phyloP scores from a whole-genome alignment of 2,888 invertebrate genomes.

The Unio pictorum region DNA sequence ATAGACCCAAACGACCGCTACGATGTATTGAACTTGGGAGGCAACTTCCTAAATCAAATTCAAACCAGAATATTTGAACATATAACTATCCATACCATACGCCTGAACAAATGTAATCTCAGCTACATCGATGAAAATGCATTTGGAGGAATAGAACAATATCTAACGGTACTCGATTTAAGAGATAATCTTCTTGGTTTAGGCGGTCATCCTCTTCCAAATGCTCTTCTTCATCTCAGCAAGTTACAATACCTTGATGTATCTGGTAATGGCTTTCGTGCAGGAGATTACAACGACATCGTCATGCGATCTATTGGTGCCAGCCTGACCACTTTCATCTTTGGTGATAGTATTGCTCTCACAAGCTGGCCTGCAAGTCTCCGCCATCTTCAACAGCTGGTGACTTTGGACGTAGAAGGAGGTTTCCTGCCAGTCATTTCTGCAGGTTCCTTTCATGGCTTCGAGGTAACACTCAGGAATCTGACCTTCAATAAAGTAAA shows the following conservation, averaged over 20 bases:
- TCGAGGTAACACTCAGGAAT: constrained; percentile 27
- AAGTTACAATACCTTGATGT: constrained; percentile 11
- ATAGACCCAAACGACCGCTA: no score
- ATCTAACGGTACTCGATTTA: constrained; percentile 6
- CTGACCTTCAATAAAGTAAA: constrained; percentile 38
- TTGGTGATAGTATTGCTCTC: constrained; percentile 22
- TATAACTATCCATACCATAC: background rate
- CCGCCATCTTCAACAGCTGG: constrained; percentile 33
- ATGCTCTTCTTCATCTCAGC: constrained; percentile 1
- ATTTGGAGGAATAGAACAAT: constrained; percentile 1
- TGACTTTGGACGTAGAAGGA: constrained; percentile 28
- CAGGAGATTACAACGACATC: background rate
- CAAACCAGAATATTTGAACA: background rate
- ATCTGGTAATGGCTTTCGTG: constrained; percentile 2
- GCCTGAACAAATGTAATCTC: constrained; percentile 6
- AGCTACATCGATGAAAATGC: constrained; percentile 3
- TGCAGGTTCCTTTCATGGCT: constrained; percentile 31
- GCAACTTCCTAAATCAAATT: no score
- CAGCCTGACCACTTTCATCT: constrained; percentile 24
- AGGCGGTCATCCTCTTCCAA: background rate
- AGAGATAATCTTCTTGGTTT: constrained; percentile 5
- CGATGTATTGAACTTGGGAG: no score
- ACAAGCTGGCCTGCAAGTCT: constrained; percentile 32
- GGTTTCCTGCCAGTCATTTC: constrained; percentile 22
- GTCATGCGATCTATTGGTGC: constrained; percentile 14